A percentile compares a stretch with the other conserved stretches of the same genome.
phyloP scores from a whole-genome alignment of 1,140 invertebrate species.

The Lanistes nyassanus region DNA sequence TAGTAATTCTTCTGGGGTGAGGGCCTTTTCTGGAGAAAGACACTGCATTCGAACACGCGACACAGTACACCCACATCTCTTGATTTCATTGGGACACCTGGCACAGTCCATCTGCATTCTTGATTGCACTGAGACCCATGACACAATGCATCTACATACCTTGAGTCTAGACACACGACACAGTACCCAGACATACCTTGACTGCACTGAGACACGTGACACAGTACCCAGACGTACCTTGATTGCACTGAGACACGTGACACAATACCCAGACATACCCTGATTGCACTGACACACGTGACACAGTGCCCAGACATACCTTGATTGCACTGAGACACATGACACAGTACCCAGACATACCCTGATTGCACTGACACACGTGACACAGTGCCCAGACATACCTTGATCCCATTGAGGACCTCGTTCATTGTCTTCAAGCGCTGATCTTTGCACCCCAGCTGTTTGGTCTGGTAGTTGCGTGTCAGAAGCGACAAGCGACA shows the following conservation, averaged over 20 bases:
- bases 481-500: conserved; percentile 74
- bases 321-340: conserved; percentile 58
- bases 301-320: conserved; percentile 34
- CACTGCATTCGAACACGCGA: too few species aligned
- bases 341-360: conserved; percentile 29
- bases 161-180: conserved; percentile 2
- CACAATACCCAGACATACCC: neutral
- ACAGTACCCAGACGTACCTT: too few species aligned
- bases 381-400: conserved; percentile 18
- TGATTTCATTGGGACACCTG: too few species aligned
- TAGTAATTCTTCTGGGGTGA: too few species aligned
- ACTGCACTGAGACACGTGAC: too few species aligned
- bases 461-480: conserved; percentile 25
- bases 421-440: conserved; percentile 67
- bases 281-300: neutral
- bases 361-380: neutral
- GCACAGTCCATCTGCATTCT: too few species aligned
- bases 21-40: too few species aligned
- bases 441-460: conserved; percentile 69
- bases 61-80: too few species aligned
- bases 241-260: too few species aligned
- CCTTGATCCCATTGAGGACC: conserved; percentile 65
- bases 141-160: too few species aligned
- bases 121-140: too few species aligned
- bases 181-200: neutral